Base-by-base conservation (phyloP, 2,888 invertebrate species). In the Vesta saturnalis region DNA sequence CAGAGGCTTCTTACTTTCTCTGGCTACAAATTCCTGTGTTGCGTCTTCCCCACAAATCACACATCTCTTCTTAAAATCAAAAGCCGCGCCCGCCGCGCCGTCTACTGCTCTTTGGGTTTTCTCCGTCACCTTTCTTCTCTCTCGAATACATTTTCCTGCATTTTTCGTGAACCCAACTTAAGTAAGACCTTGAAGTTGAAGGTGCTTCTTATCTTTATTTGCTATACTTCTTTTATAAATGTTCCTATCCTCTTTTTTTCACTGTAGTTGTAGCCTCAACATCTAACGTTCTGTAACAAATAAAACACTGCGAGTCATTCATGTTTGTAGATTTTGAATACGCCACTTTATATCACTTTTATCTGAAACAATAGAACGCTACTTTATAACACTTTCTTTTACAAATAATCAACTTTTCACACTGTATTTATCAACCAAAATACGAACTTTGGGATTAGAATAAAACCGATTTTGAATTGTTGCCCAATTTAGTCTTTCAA, bases 41-140 rank as follows among this genome's bases (percentile, higher is more conserved):
- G 60, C 60, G 30, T 49, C 52, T 23, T 60, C 16, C n/a, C 16
- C 8, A 52, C 60, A 60, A 23, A 49, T 23, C 49, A 60, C 23
- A 15, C 60, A 49, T 22, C 23, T 23, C 30, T 60, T 23, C 52
- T 60, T 60, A 23, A 60, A 60, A 23, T 60, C 16, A 21, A 59
- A 46, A 6, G 19, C 18, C 19, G 3, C 43, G 10, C 16, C 39
- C 19, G n/a, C n/a, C n/a, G n/a, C 16, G 4, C 43, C 15, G n/a
- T 46, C 59, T 19, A 46, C 21, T 1, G 3, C 46, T 46, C 6
- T 59, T 59, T 18, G 46, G 19, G 19, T 59, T 43, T 46, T 59
- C 46, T 46, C 19, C 59, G 8, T 4, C 43, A 16, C 18, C 19
- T 59, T 57, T 55, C 6, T 8, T 10, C 39, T 59, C 46, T 19